These are phyloP conservation scores for Laupala kohalensis DNA, from an alignment of 1,140 invertebrate genomes.

Conservation along the genomic window DNA sequence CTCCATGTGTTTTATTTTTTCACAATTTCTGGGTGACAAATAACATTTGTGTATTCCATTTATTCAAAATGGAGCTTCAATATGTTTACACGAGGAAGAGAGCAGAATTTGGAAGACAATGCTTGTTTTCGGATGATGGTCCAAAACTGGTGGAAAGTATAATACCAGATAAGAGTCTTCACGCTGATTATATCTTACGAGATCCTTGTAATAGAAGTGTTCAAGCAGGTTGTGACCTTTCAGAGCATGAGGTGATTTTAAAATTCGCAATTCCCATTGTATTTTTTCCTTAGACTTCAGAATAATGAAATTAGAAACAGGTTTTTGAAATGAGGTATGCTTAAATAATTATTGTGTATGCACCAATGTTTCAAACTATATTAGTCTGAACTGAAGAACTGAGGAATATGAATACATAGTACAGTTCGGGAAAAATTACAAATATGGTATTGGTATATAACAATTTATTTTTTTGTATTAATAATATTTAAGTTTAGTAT, in stretches of 20 bases:
- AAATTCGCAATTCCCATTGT: not conserved
- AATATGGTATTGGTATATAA: no score
- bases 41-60: no score
- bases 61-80: constrained; percentile 34
- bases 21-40: no score
- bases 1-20: no score
- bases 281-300: not conserved
- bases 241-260: constrained; percentile 44
- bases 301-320: not conserved
- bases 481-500: no score
- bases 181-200: constrained; percentile 55
- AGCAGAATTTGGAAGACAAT: constrained; percentile 51
- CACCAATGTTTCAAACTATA: no score
- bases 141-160: constrained; percentile 61
- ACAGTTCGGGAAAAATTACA: no score
- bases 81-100: constrained; percentile 53
- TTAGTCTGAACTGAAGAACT: no score
- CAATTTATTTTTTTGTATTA: no score
- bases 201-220: constrained; percentile 46
- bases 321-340: no score
- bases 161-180: constrained; percentile 46
- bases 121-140: constrained; percentile 56
- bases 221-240: constrained; percentile 47
- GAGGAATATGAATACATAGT: no score
- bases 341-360: not conserved